Evolutionary conservation across 2,888 invertebrate species (phyloP).

Genomic region (Ferdinandea cuprea): DNA sequence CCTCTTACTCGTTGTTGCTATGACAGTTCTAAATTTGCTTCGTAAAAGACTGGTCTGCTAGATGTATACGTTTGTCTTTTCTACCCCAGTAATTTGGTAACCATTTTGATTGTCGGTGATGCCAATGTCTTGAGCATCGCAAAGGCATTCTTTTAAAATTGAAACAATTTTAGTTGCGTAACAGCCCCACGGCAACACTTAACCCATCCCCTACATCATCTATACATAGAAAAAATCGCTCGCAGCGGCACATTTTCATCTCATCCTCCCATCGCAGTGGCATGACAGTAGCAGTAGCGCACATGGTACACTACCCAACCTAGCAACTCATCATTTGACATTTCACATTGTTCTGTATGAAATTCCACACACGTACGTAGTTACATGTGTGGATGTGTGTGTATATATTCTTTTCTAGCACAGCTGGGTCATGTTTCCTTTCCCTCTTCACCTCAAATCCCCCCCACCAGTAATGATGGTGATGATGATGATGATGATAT

Average conservation of each 20-base stretch:
- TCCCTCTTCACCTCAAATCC: not conserved
- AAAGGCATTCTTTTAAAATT: not conserved
- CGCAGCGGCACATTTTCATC: not conserved
- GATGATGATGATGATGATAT: constrained; percentile 26
- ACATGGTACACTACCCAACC: constrained; percentile 42
- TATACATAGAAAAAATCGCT: not conserved
- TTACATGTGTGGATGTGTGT: constrained; percentile 14
- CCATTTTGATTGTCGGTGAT: constrained; percentile 42
- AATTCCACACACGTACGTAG: constrained; percentile 31
- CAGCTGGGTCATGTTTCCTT: constrained; percentile 59
- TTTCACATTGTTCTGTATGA: constrained; percentile 53
- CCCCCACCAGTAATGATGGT: not conserved
- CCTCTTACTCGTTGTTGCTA: constrained; percentile 17
- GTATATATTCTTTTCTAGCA: constrained; percentile 7
- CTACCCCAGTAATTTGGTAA: constrained; percentile 27
- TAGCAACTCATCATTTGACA: constrained; percentile 64
- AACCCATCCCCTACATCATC: constrained; percentile 24
- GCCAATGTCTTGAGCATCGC: not conserved
- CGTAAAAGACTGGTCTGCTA: constrained; percentile 6
- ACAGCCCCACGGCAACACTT: constrained; percentile 46
- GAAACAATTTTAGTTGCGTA: not conserved
- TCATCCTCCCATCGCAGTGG: not conserved
- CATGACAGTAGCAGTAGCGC: constrained; percentile 6
- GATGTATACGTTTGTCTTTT: constrained; percentile 2
- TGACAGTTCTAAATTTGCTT: constrained; percentile 13